Evolutionary conservation across 2,797 vertebrate species (phyloP).

Genomic region (Paratrypauchen microcephalus): DNA sequence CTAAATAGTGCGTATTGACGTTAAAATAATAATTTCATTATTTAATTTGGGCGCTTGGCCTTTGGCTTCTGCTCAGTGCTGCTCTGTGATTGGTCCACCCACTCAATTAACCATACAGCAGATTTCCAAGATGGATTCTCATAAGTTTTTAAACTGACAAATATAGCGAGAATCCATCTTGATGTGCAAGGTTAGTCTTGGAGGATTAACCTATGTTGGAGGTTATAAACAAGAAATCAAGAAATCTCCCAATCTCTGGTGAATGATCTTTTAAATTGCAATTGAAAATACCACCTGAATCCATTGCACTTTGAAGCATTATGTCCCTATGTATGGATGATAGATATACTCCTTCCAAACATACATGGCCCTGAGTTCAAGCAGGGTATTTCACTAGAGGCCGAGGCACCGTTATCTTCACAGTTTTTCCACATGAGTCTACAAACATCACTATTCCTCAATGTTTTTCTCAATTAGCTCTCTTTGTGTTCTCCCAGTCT

Average conservation of each 20-base stretch:
- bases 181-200: no score
- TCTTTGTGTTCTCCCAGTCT: not conserved
- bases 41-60: no score
- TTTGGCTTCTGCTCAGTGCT: no score
- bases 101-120: no score
- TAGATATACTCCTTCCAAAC: not conserved
- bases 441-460: not conserved
- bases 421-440: not conserved
- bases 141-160: no score
- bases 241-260: not conserved
- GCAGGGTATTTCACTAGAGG: not conserved
- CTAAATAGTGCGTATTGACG: no score
- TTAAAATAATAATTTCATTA: no score
- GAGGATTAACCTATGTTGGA: not conserved
- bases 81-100: no score
- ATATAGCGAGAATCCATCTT: no score
- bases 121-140: no score
- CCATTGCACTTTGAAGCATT: not conserved
- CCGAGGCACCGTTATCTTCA: not conserved
- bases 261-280: not conserved
- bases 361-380: not conserved
- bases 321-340: not conserved
- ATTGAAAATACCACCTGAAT: not conserved
- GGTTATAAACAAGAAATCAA: not conserved
- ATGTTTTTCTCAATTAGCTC: constrained; percentile 8